These are phyloP conservation scores for Ambastaia sidthimunki DNA, from an alignment of 2,797 vertebrate genomes.

Conservation along the genomic window DNA sequence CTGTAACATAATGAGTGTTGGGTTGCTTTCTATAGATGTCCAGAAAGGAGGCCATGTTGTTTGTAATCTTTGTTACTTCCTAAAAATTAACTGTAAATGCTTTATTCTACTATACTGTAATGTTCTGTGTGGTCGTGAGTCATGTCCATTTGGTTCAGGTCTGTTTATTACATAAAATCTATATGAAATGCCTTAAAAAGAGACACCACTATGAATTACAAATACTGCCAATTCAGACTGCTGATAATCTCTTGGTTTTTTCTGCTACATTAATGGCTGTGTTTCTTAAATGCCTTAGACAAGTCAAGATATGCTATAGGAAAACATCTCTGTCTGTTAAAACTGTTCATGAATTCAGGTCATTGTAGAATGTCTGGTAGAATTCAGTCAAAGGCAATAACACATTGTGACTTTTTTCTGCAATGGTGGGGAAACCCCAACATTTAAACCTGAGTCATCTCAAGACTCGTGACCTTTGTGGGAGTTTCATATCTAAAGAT, in stretches of 20 bases:
- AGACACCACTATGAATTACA: constrained; percentile 42
- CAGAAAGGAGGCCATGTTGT: constrained; percentile 2
- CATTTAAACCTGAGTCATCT: constrained; percentile 5
- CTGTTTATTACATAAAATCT: constrained; percentile 15
- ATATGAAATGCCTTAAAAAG: constrained; percentile 60
- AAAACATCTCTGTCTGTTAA: constrained; percentile 45
- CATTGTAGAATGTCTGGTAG: constrained; percentile 30
- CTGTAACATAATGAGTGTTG: constrained; percentile 27
- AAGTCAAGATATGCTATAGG: constrained; percentile 77
- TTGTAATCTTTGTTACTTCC: constrained; percentile 18
- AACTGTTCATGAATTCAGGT: constrained; percentile 27
- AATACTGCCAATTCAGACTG: constrained; percentile 59
- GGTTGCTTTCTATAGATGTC: background rate
- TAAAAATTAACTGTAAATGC: background rate
- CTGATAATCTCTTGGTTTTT: constrained; percentile 47
- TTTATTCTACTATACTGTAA: background rate
- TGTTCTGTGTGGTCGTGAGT: background rate
- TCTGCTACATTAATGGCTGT: constrained; percentile 41
- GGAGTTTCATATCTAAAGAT: constrained; percentile 4
- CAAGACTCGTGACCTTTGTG: background rate
- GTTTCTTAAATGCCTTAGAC: constrained; percentile 65
- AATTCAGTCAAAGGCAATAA: constrained; percentile 60
- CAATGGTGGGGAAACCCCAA: constrained; percentile 8
- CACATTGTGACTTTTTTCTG: background rate
- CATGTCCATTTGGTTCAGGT: background rate